These are phyloP conservation scores for Dasypus novemcinctus DNA, from an alignment of 2,113 vertebrate species.

Conservation along the genomic window DNA sequence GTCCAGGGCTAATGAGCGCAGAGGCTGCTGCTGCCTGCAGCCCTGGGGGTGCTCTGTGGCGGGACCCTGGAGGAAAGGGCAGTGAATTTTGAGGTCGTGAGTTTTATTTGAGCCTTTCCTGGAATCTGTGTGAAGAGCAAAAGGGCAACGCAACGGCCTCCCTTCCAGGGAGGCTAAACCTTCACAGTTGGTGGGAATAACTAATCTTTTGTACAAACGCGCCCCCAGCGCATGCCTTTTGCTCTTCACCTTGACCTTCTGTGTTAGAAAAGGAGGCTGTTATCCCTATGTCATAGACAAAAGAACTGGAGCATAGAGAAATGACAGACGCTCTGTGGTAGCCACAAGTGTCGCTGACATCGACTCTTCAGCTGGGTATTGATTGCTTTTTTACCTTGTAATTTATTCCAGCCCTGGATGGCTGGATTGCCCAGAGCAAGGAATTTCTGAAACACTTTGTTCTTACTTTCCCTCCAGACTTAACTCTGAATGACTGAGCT, in stretches of 20 bases:
- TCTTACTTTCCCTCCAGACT: neutral
- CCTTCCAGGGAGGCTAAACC: neutral
- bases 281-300: neutral
- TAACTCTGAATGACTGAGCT: neutral
- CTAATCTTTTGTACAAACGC: neutral
- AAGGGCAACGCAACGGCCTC: neutral
- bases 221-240: neutral
- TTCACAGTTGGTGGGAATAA: neutral
- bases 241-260: neutral
- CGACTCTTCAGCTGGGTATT: neutral
- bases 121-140: neutral
- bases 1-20: fast-evolving
- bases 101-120: neutral
- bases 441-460: neutral
- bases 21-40: neutral
- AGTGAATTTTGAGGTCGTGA: neutral
- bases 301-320: neutral
- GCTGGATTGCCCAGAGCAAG: neutral
- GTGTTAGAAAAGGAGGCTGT: neutral
- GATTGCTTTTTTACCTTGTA: neutral
- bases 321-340: neutral
- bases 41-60: fast-evolving
- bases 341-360: neutral
- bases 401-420: too few species aligned
- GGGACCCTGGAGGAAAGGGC: neutral